Conservation (phyloP, 2,888 invertebrate genomes). For the Rhyacophila evoluta region DNA sequence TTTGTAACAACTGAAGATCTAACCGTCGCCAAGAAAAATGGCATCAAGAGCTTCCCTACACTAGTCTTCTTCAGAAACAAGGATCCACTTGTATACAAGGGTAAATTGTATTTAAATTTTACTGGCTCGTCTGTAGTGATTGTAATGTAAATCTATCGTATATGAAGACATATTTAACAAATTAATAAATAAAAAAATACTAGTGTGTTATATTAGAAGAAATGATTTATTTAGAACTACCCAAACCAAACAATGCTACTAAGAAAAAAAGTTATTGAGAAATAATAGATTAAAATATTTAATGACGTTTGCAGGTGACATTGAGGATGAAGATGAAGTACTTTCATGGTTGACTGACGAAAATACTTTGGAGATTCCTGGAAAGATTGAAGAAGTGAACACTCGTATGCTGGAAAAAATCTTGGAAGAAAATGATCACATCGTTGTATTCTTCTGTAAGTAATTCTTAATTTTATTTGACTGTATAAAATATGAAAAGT, state of each 20-base stretch:
- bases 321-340: constrained; percentile 92
- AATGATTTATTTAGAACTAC: no score
- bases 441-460: constrained; percentile 95
- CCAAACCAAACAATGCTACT: no score
- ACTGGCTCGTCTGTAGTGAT: background rate
- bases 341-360: constrained; percentile 93
- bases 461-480: no score
- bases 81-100: constrained; percentile 85
- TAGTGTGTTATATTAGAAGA: no score
- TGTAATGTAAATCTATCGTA: background rate
- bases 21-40: constrained; percentile 83
- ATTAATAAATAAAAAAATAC: no score
- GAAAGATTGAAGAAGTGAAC: constrained; percentile 94
- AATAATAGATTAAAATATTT: no score
- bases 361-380: constrained; percentile 90
- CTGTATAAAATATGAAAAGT: no score
- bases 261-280: no score
- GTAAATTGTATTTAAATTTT: no score
- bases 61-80: constrained; percentile 93
- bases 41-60: constrained; percentile 86
- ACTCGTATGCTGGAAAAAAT: constrained; percentile 91
- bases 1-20: constrained; percentile 94
- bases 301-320: constrained; percentile 72
- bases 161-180: no score
- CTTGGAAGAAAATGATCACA: constrained; percentile 86